Percentiles rank a stretch among this genome's conserved stretches.
These are phyloP conservation scores for Hyperopisus bebe DNA, from an alignment of 2,113 vertebrate species.

Conservation along the genomic window DNA sequence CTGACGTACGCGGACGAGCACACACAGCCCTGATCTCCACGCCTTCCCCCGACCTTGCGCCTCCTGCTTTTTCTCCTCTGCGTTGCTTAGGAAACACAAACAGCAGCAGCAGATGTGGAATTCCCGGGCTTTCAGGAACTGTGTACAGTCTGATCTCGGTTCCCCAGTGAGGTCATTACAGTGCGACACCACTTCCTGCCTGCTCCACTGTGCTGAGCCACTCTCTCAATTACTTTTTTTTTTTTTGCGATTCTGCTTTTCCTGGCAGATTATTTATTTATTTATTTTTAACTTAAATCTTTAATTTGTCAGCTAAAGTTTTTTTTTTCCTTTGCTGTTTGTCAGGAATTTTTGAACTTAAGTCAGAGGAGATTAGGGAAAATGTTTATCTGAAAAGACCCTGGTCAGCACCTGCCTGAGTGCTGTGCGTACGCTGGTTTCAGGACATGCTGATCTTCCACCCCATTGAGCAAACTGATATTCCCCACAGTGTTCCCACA, in stretches of 20 bases:
- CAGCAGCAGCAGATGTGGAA: background rate
- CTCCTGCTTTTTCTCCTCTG: background rate
- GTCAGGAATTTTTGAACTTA: background rate
- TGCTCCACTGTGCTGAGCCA: background rate
- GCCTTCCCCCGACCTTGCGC: background rate
- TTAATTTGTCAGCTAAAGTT: background rate
- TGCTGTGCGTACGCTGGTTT: background rate
- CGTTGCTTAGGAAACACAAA: conserved; percentile 1
- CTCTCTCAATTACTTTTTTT: background rate
- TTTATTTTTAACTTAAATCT: background rate
- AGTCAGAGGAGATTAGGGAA: background rate
- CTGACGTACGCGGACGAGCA: background rate
- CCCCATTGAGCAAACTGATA: conserved; percentile 42
- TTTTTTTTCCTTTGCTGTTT: background rate
- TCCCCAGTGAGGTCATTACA: conserved; percentile 36
- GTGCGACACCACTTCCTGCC: conserved; percentile 26
- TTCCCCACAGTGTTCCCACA: conserved; percentile 43
- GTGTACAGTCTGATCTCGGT: background rate
- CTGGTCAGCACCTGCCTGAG: background rate
- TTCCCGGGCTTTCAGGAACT: conserved; percentile 16
- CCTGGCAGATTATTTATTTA: background rate
- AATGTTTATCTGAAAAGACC: background rate
- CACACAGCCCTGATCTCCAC: conserved; percentile 11
- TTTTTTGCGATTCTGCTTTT: background rate
- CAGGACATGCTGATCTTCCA: conserved; percentile 15